Conservation (phyloP, 2,113 vertebrate genomes). For the Manacus vitellinus region DNA sequence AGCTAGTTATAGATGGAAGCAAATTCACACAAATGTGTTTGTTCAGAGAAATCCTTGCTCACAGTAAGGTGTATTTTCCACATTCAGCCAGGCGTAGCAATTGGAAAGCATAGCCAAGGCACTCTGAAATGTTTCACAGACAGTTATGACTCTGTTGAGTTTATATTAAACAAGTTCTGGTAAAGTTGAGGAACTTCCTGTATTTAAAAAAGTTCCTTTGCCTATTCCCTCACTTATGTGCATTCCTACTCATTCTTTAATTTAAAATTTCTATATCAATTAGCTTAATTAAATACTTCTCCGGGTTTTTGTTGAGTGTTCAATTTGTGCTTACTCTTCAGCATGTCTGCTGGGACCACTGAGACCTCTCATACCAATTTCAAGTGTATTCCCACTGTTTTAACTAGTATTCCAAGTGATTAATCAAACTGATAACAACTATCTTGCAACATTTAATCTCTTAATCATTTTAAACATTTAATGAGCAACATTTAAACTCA, state of each 20-base stretch:
- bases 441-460: neutral
- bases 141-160: neutral
- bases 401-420: neutral
- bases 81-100: neutral
- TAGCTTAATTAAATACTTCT: neutral
- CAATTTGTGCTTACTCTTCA: neutral
- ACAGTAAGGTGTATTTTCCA: neutral
- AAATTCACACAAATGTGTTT: neutral
- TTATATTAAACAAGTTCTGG: neutral
- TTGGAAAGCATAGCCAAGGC: neutral
- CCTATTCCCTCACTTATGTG: neutral
- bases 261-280: neutral
- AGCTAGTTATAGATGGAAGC: neutral
- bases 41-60: neutral
- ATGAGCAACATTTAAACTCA: neutral
- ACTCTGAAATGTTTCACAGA: neutral
- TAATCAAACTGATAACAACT: neutral
- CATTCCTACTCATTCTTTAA: neutral
- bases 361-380: neutral
- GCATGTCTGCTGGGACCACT: accelerated
- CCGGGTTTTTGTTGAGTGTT: neutral
- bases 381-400: neutral
- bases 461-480: no score
- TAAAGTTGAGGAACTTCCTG: neutral
- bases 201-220: neutral